Conservation (phyloP, 2,797 vertebrate genomes). For the Diglossa cyanea region DNA sequence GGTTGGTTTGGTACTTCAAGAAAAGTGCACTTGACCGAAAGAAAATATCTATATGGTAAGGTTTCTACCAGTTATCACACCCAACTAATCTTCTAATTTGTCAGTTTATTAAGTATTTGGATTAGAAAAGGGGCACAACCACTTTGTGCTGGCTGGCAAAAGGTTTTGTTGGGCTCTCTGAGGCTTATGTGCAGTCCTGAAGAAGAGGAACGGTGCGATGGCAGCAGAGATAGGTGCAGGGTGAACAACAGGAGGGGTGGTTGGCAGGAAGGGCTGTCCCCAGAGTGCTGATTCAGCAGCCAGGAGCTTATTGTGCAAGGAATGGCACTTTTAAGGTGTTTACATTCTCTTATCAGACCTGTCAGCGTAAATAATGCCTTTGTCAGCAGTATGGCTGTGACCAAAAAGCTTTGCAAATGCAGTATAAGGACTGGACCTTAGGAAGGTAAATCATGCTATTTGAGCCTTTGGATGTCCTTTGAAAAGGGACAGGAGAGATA, state of each 20-base stretch:
- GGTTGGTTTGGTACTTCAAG: background rate
- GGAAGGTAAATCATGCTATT: background rate
- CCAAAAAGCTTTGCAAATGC: conserved; percentile 29
- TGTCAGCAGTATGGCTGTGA: conserved; percentile 14
- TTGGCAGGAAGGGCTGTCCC: conserved; percentile 28
- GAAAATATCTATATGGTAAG: background rate
- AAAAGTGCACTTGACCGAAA: background rate
- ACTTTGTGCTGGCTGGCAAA: background rate
- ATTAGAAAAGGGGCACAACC: background rate
- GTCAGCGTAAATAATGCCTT: conserved; percentile 20
- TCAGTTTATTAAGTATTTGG: background rate
- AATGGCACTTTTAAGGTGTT: conserved; percentile 52
- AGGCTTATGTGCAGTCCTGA: background rate
- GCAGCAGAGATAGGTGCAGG: background rate
- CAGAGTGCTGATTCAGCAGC: conserved; percentile 58
- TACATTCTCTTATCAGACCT: conserved; percentile 18
- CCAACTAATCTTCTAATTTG: background rate
- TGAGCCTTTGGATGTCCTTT: background rate
- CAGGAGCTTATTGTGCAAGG: conserved; percentile 48
- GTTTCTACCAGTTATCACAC: background rate
- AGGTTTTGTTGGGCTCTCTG: background rate
- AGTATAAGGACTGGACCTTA: background rate
- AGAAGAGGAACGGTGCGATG: background rate
- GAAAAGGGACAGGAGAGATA: background rate
- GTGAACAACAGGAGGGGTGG: background rate